Conservation (phyloP, 2,797 vertebrate genomes). For the Sus cebifrons region DNA sequence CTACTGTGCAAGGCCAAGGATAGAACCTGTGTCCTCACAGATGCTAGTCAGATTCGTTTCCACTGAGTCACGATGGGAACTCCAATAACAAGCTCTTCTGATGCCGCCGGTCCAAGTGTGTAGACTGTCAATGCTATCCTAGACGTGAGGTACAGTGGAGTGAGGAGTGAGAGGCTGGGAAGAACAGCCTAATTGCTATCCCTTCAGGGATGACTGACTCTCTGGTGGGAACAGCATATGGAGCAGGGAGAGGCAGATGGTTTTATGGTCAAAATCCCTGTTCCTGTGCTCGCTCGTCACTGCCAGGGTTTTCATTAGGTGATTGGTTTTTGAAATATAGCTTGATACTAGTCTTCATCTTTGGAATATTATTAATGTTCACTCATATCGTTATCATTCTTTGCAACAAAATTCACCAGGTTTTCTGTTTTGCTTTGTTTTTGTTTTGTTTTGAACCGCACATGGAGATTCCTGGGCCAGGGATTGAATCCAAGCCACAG, state of each 20-base stretch:
- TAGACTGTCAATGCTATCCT: conserved; percentile 18
- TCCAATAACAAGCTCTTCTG: conserved; percentile 44
- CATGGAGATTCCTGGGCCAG: too few species aligned
- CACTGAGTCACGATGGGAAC: too few species aligned
- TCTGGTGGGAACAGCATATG: background rate
- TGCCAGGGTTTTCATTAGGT: conserved; percentile 48
- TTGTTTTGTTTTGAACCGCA: too few species aligned
- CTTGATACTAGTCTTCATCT: conserved; percentile 57
- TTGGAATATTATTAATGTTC: conserved; percentile 60
- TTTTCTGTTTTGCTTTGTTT: too few species aligned
- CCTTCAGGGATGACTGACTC: conserved; percentile 42
- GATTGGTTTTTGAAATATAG: conserved; percentile 65
- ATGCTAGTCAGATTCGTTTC: too few species aligned
- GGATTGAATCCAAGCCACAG: too few species aligned
- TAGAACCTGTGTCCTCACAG: too few species aligned
- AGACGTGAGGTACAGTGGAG: conserved; percentile 1
- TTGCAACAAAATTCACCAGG: background rate
- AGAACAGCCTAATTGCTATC: conserved; percentile 55
- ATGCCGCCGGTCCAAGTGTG: background rate
- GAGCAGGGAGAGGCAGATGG: conserved; percentile 10
- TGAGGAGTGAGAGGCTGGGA: background rate
- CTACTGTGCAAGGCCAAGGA: too few species aligned
- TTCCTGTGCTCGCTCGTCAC: background rate
- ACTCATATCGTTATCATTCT: conserved; percentile 67
- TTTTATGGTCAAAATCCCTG: conserved; percentile 28